phyloP scores from a whole-genome alignment of 2,888 invertebrate genomes.

The Amphipyra berbera region DNA sequence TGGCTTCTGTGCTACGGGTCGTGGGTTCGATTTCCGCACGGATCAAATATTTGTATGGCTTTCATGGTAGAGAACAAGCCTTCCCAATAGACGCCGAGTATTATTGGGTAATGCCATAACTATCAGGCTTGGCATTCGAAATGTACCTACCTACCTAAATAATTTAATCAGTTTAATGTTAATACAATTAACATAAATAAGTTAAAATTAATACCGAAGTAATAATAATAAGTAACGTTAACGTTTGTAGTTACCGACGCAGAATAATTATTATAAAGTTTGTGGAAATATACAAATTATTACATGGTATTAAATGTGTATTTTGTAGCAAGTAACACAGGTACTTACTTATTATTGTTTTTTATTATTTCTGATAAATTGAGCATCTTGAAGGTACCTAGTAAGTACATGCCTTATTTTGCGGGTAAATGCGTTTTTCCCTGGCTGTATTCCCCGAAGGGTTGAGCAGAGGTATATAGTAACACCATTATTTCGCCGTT shows the following conservation, averaged over 20 bases:
- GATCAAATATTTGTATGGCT: too few relatives aligned
- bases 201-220: background rate
- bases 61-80: too few relatives aligned
- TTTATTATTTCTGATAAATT: too few relatives aligned
- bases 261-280: constrained; percentile 6
- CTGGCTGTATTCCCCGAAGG: too few relatives aligned
- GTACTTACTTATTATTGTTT: background rate
- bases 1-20: too few relatives aligned
- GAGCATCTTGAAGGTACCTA: too few relatives aligned
- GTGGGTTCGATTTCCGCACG: too few relatives aligned
- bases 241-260: constrained; percentile 17
- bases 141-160: background rate
- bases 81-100: background rate
- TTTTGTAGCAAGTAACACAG: background rate
- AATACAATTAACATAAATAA: constrained; percentile 3
- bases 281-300: constrained; percentile 3
- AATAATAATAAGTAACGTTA: background rate
- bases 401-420: too few relatives aligned
- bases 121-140: background rate
- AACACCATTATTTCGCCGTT: too few relatives aligned
- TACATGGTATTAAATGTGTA: constrained; percentile 3
- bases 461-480: too few relatives aligned
- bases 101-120: background rate
- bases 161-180: constrained; percentile 5
- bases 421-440: too few relatives aligned